These are phyloP conservation scores for Dunckerocampus dactyliophorus DNA, from an alignment of 2,113 vertebrate species.

Conservation along the genomic window DNA sequence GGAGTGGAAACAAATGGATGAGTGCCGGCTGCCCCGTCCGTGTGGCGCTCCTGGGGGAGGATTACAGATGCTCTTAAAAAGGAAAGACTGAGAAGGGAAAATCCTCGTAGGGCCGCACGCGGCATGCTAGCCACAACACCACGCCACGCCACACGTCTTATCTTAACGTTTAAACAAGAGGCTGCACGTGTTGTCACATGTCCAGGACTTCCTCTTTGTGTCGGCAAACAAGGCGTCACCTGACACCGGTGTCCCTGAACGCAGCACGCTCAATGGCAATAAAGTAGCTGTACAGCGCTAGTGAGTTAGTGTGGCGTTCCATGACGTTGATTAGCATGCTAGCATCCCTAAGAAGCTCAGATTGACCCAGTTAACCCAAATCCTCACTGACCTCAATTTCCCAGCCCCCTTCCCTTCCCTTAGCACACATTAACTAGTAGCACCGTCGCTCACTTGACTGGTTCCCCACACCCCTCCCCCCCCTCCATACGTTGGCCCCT, in stretches of 20 bases:
- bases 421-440: neutral
- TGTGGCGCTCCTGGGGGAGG: too few relatives aligned
- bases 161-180: neutral
- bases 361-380: slow-evolving; percentile 47
- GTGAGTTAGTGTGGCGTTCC: too few relatives aligned
- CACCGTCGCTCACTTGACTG: neutral
- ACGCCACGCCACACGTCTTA: too few relatives aligned
- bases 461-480: neutral
- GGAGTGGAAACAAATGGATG: slow-evolving; percentile 52
- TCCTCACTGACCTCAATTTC: slow-evolving; percentile 41
- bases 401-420: neutral
- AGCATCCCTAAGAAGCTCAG: slow-evolving; percentile 20
- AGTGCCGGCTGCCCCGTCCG: too few relatives aligned
- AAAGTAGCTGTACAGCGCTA: too few relatives aligned
- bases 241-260: too few relatives aligned
- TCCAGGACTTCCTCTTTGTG: slow-evolving; percentile 1
- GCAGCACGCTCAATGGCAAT: too few relatives aligned
- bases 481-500: neutral
- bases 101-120: too few relatives aligned
- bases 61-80: too few relatives aligned
- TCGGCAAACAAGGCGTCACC: neutral
- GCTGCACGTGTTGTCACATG: neutral
- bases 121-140: too few relatives aligned
- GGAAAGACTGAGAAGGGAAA: too few relatives aligned
- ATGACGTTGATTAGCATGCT: slow-evolving; percentile 14